These are phyloP conservation scores for Unio delphinus DNA, from an alignment of 2,888 invertebrate genomes.

Conservation along the genomic window DNA sequence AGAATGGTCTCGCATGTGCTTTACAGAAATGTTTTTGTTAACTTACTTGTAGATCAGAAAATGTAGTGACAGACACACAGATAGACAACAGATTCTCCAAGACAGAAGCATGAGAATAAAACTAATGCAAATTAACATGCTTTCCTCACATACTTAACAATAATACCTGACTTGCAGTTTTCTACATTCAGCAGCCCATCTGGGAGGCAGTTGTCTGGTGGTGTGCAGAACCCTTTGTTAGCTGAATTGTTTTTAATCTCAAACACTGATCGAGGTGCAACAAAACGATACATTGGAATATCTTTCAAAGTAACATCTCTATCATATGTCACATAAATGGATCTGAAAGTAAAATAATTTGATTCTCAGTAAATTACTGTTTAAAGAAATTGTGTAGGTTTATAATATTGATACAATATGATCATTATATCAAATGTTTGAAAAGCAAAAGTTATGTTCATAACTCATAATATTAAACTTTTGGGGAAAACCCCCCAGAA, in stretches of 20 bases:
- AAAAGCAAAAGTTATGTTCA: too few relatives aligned
- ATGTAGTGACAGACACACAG: too few relatives aligned
- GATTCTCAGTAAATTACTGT: background rate
- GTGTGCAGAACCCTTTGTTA: slow-evolving; percentile 66
- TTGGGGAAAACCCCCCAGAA: too few relatives aligned
- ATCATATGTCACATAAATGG: slow-evolving; percentile 47
- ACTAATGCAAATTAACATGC: too few relatives aligned
- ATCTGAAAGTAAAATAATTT: slow-evolving; percentile 40
- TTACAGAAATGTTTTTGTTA: too few relatives aligned
- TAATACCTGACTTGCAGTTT: slow-evolving; percentile 46
- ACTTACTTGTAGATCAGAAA: too few relatives aligned
- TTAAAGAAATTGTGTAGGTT: slow-evolving; percentile 1
- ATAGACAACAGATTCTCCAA: too few relatives aligned
- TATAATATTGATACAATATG: too few relatives aligned
- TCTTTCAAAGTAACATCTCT: slow-evolving; percentile 35
- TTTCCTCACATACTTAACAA: slow-evolving; percentile 3
- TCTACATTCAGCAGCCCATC: slow-evolving; percentile 63
- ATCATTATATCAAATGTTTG: too few relatives aligned
- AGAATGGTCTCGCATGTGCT: too few relatives aligned
- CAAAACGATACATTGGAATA: slow-evolving; percentile 52
- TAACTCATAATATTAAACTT: too few relatives aligned
- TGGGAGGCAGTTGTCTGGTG: slow-evolving; percentile 49
- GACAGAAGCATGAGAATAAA: too few relatives aligned
- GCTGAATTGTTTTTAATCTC: slow-evolving; percentile 51
- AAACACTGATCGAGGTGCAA: slow-evolving; percentile 50